These are phyloP conservation scores for Embidobia sp. DNA, from an alignment of 2,888 invertebrate species.

Conservation along the genomic window DNA sequence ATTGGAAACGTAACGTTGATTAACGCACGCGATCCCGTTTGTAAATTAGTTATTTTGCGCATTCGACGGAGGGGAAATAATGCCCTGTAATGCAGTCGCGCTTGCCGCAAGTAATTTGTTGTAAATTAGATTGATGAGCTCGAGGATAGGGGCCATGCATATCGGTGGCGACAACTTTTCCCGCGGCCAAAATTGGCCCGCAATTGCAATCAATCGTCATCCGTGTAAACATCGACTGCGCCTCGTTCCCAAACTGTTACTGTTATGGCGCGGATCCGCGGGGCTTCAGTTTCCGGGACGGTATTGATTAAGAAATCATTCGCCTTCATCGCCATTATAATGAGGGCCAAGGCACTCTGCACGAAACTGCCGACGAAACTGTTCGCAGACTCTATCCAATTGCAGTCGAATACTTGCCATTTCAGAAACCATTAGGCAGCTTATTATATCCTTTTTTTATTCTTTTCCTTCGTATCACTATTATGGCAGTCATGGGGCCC, in stretches of 20 bases:
- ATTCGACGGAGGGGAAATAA: constrained; percentile 10
- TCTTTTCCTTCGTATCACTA: constrained; percentile 66
- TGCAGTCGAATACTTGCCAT: constrained; percentile 75
- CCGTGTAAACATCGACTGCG: constrained; percentile 37
- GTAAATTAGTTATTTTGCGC: constrained; percentile 29
- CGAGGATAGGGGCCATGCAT: constrained; percentile 5
- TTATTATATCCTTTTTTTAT: constrained; percentile 77
- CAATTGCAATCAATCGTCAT: constrained; percentile 6
- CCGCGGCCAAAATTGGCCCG: constrained; percentile 9
- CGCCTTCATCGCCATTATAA: constrained; percentile 66
- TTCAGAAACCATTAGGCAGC: constrained; percentile 74
- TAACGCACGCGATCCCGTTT: constrained; percentile 12
- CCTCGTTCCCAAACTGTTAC: constrained; percentile 54
- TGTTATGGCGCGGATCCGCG: constrained; percentile 52
- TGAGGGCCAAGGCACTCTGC: constrained; percentile 34
- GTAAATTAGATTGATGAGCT: constrained; percentile 49
- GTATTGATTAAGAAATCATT: constrained; percentile 76
- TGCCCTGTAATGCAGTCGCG: constrained; percentile 15
- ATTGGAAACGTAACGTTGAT: constrained; percentile 26
- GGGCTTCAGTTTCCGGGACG: constrained; percentile 61
- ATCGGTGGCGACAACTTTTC: constrained; percentile 27
- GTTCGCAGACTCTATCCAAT: constrained; percentile 75
- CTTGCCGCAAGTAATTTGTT: constrained; percentile 41
- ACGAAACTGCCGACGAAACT: constrained; percentile 69
- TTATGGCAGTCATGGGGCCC: constrained; percentile 65